Evolutionary conservation across 2,113 vertebrate genomes (phyloP).

Genomic region (Drymodes brunneopygia): DNA sequence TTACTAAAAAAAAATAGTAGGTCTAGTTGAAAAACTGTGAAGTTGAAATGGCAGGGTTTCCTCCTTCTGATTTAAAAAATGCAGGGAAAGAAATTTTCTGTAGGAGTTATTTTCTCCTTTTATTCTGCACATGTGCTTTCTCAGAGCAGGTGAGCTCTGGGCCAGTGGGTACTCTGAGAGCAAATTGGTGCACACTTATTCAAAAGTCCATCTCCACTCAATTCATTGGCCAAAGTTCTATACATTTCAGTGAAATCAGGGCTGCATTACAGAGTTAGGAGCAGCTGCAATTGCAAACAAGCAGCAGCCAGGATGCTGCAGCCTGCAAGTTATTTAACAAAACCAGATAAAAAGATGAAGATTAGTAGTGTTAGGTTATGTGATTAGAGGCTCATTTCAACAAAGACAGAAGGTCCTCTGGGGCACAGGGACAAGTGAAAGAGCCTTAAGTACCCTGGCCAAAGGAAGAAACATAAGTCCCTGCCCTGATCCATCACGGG

Average conservation of each 20-base stretch:
- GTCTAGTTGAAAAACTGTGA: neutral
- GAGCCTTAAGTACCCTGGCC: neutral
- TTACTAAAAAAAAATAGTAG: neutral
- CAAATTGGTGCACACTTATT: neutral
- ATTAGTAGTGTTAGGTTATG: neutral
- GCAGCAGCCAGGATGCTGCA: neutral
- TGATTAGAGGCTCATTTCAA: neutral
- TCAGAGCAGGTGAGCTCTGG: neutral
- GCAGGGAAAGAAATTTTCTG: neutral
- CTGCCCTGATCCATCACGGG: neutral
- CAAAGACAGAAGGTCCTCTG: neutral
- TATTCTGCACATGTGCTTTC: neutral
- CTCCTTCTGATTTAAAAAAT: neutral
- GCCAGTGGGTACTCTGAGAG: neutral
- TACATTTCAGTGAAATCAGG: neutral
- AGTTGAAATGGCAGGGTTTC: neutral
- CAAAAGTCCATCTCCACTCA: neutral
- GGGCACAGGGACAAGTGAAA: neutral
- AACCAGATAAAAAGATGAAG: neutral
- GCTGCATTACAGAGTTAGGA: neutral
- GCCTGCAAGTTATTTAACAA: neutral
- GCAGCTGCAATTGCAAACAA: neutral
- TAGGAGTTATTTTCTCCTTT: neutral
- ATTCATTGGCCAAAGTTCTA: neutral
- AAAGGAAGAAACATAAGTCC: neutral